Percentiles rank a stretch among this genome's conserved stretches.
phyloP scores from a whole-genome alignment of 1,140 invertebrate genomes.

The Ylistrum balloti region DNA sequence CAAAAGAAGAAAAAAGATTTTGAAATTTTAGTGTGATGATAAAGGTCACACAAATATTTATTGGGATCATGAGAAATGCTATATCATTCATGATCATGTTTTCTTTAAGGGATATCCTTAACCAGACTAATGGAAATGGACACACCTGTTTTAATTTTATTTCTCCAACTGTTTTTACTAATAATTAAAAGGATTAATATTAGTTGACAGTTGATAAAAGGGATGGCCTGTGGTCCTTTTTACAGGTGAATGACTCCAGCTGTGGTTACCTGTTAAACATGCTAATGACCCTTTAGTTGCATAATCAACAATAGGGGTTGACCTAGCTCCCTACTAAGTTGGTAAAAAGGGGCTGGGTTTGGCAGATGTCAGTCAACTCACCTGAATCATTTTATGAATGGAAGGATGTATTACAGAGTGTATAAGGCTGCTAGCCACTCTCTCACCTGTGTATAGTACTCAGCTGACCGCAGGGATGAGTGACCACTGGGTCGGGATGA shows the following conservation, averaged over 20 bases:
- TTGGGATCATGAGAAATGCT: no score
- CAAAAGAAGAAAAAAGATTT: no score
- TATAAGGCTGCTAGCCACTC: background rate
- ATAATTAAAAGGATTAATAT: background rate
- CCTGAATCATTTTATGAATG: constrained; percentile 33
- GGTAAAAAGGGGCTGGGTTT: background rate
- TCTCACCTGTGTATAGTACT: background rate
- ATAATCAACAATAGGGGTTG: constrained; percentile 21
- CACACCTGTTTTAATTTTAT: background rate
- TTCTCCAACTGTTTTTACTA: background rate
- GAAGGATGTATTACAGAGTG: background rate
- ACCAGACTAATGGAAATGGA: background rate
- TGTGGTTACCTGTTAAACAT: constrained; percentile 5
- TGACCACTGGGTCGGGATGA: background rate
- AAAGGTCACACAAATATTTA: no score
- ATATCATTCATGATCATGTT: no score
- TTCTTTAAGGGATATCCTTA: no score
- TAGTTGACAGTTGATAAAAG: background rate
- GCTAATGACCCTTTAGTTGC: constrained; percentile 31
- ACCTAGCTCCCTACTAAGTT: constrained; percentile 11
- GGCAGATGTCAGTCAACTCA: background rate
- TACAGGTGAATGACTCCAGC: background rate
- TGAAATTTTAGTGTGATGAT: no score
- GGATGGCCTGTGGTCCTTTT: background rate
- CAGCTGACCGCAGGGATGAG: background rate